Base-by-base conservation (phyloP, 1,140 invertebrate genomes). In the Himalopsyche phryganea region DNA sequence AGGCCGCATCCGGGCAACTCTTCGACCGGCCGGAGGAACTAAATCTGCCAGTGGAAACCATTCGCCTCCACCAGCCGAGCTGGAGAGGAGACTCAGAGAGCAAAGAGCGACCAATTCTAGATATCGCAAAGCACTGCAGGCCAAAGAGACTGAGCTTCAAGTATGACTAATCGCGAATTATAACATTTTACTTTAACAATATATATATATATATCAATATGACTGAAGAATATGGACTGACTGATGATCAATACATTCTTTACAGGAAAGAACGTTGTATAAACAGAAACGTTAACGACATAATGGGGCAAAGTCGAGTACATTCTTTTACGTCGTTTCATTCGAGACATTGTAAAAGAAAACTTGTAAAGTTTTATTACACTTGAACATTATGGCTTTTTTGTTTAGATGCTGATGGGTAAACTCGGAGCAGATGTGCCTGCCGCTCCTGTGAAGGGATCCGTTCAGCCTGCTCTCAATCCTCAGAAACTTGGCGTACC, bases 121-220 rank as follows among this genome's bases (percentile, higher is more conserved):
- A 50, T 91, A 88, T 70, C 77, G 87, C 1, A 87, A 90, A 65
- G 85, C 88, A 36, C 73, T 93, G 33, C 76, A 90, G 68, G 89
- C 91, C 49, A 87, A 86, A 66, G 90, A 92, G 67, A 84, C 83
- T 17, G 89, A 92, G 66, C 73, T 92, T 58, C 88, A 92, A 79
- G 86, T 85, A 61, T 66, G 15, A 52, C n/a, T n/a, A n/a, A n/a
- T n/a, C n/a, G n/a, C 7, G 7, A 36, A 9, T 9, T 36, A 36
- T 36, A 36, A 36, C n/a, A 36, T 36, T 9, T 36, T 9, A 9
- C 7, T 36, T 9, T 36, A 36, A 9, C 7, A 9, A 36, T 36
- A 36, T 36, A 36, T 36, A 36, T 36, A 36, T 36, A 36, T 36
- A 36, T 36, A 36, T 36, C 7, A 9, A 36, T 36, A 36, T 36